phyloP scores from a whole-genome alignment of 2,797 vertebrate species.

The Morelia viridis region DNA sequence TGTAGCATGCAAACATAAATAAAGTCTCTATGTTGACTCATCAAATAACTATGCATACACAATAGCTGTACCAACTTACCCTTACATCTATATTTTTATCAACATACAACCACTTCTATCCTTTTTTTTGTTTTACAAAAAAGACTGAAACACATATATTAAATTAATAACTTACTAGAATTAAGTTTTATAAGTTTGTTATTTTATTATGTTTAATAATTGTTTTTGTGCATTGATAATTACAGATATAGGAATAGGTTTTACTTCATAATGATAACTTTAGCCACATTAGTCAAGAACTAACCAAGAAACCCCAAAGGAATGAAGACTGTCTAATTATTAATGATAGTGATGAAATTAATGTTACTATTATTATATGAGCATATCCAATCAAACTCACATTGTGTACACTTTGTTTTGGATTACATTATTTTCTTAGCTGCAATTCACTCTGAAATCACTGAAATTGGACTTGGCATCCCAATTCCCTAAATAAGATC shows the following conservation, averaged over 20 bases:
- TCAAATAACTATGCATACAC: neutral
- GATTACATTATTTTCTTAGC: conserved; percentile 6
- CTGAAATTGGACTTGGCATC: conserved; percentile 21
- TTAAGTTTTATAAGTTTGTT: neutral
- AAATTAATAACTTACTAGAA: neutral
- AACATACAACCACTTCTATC: neutral
- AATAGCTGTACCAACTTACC: neutral
- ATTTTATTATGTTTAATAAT: neutral
- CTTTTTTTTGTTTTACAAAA: neutral
- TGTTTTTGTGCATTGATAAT: neutral
- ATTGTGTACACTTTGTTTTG: conserved; percentile 12
- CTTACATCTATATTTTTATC: neutral
- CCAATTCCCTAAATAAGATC: conserved; percentile 37
- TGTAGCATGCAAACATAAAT: neutral
- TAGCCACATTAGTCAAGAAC: neutral
- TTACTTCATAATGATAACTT: neutral
- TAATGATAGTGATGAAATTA: neutral
- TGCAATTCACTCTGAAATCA: conserved; percentile 20
- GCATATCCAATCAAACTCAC: neutral
- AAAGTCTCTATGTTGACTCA: neutral
- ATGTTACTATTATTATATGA: neutral
- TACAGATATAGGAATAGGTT: neutral
- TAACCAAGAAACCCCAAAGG: neutral
- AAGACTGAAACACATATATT: neutral
- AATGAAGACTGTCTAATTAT: neutral